Base-by-base conservation (phyloP, 2,888 invertebrate genomes). In the Celastrina argiolus region DNA sequence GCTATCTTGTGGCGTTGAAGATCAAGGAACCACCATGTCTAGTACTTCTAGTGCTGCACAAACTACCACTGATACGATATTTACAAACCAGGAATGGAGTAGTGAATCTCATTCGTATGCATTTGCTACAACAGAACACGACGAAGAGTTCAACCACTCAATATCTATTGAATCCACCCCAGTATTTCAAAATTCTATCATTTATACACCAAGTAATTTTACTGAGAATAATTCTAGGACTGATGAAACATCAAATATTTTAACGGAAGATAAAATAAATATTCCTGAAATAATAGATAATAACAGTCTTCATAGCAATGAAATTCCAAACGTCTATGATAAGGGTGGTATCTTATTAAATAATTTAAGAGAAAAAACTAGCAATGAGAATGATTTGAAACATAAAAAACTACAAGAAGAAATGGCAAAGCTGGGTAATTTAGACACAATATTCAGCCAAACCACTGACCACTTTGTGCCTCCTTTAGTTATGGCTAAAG, bases 1-100 rank as follows among this genome's bases (percentile, higher is more conserved):
- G 70, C 82, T 94, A 28, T 92, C 93, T 1, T 94, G 94, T 76
- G 81, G 84, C 12, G 92, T 93, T 69, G 87, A 90, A 68, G 88
- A 91, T 66, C 91, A 91, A 63, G 74, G 78, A 36, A 82, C 85
- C 45, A 88, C 81, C 63, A 71, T 81, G 64, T 64, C 74, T 10
- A 75, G 70, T 67, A 78, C 82, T 63, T 76, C 78, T 22, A 76
- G 75, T 42, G 77, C 75, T 10, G 77, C 77, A 4, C 80, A 79
- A 22, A 72, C 74, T 14, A 76, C 80, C 28, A 77, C 81, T 28
- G 87, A 85, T 64, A 70, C 71, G 8, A 68, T 75, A 64, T 74
- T 76, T 28, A 77, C 80, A 41, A 86, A 85, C 56, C 82, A 82
- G 74, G 86, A 88, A 56, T 73, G 69, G 8, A 78, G 77, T 7